A percentile compares a stretch with the other conserved stretches of the same genome.
These are phyloP conservation scores for Tiaroga cobitis DNA, from an alignment of 2,797 vertebrate genomes.

Conservation along the genomic window DNA sequence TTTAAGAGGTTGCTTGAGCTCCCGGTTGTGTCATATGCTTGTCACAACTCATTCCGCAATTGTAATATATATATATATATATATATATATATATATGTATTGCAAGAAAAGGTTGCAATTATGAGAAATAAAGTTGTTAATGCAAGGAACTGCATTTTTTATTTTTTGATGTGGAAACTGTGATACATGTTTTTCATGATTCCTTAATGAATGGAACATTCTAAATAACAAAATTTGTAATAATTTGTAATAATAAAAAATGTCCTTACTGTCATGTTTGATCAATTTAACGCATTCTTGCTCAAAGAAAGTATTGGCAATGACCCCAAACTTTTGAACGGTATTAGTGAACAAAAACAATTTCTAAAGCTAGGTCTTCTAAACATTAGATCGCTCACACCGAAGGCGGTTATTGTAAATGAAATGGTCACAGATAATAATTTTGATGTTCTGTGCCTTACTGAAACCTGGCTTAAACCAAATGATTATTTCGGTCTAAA, in stretches of 20 bases:
- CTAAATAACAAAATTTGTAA: neutral
- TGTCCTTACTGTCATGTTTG: neutral
- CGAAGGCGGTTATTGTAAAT: too few relatives aligned
- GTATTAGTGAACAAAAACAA: too few relatives aligned
- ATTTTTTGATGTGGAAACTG: neutral
- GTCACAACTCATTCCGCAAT: conserved; percentile 56
- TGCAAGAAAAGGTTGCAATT: neutral
- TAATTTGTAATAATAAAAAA: neutral
- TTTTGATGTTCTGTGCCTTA: too few relatives aligned
- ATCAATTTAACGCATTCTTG: neutral
- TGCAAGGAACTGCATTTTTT: too few relatives aligned
- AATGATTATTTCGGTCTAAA: too few relatives aligned
- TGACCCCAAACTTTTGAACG: neutral
- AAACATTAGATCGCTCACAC: too few relatives aligned
- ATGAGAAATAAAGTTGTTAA: neutral
- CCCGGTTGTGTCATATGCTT: conserved; percentile 33
- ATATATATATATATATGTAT: too few relatives aligned
- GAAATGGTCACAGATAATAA: too few relatives aligned
- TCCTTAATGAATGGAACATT: neutral
- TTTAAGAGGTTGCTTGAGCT: conserved; percentile 51
- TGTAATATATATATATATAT: too few relatives aligned
- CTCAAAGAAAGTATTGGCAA: neutral
- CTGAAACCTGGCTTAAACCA: too few relatives aligned
- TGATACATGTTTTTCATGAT: neutral
- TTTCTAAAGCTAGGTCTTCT: too few relatives aligned